Base-by-base conservation (phyloP, 2,888 invertebrate species). In the Megamerina dolium region DNA sequence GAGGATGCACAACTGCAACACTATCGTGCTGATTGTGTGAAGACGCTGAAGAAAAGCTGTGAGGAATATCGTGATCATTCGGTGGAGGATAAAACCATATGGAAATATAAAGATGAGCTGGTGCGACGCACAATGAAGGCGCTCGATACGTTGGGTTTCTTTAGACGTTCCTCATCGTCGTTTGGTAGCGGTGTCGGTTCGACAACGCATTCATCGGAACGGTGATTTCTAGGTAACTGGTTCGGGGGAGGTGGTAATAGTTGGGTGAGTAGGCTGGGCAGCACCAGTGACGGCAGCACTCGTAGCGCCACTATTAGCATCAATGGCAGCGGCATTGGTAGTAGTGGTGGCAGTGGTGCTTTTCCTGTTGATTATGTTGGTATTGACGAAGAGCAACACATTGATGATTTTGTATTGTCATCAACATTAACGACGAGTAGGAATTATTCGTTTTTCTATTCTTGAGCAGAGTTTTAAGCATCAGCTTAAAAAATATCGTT, bases 1-100 rank as follows among this genome's bases (percentile, higher is more conserved):
- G 75, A 75, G 27, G 83, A 85, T 61, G 94, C 93, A 14, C 87
- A 94, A 54, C 75, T 95, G 60, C 91, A 95, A 69, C 95, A 95
- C 72, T 95, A 94, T 74, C 80, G 93, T 46, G 89, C 88, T 20
- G 92, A 92, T 73, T 94, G 94, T 73, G 92, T 91, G 6, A 83
- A 83, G 57, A 86, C 88, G 43, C 74, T 92, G 53, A 86, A 86
- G 73, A 89, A 90, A 73, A 76, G 80, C 31, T 93, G 92, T 73
- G 80, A 81, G 41, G 85, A 89, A 63, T 89, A 85, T 68, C 78
- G 87, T 45, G 83, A 87, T 61, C 82, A 87, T 58, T 85, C 87
- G 44, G 80, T 87, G 42, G 80, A 86, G 68, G 92, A 93, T 72
- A 82, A 85, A 21, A 85, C 87, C 40, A 84, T 93, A 57, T 92